Conservation (phyloP, 2,797 vertebrate species). For the Chaenodraco wilsoni region DNA sequence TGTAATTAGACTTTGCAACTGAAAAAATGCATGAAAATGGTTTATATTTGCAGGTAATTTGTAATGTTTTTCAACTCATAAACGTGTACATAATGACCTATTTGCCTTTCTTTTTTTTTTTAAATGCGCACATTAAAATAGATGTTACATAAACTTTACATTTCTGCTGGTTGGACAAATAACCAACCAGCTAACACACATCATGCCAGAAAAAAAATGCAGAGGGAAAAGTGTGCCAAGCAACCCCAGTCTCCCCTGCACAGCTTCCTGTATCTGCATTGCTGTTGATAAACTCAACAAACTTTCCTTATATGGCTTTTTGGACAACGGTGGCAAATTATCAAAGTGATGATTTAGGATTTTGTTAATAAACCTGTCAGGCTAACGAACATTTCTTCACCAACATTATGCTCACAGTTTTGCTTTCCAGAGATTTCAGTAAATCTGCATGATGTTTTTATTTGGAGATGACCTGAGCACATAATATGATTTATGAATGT, state of each 20-base stretch:
- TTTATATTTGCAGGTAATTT: not conserved
- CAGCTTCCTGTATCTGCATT: too few species aligned
- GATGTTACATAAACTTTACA: too few species aligned
- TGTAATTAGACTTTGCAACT: not conserved
- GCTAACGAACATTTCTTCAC: not conserved
- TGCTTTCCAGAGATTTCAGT: not conserved
- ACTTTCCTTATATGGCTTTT: not conserved
- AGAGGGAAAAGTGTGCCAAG: not conserved
- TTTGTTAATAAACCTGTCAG: not conserved
- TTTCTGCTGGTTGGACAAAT: not conserved
- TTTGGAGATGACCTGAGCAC: slow-evolving; percentile 2
- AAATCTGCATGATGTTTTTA: slow-evolving; percentile 1
- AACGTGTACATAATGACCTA: too few species aligned
- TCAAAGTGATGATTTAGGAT: not conserved
- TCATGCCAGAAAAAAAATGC: not conserved
- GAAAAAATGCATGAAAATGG: not conserved
- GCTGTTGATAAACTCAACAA: too few species aligned
- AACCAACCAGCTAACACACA: not conserved
- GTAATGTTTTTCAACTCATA: too few species aligned
- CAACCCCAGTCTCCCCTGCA: not conserved
- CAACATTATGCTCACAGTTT: not conserved
- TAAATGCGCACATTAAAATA: too few species aligned
- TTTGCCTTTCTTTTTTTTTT: too few species aligned
- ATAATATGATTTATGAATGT: not conserved
- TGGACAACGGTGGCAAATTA: not conserved